phyloP scores from a whole-genome alignment of 1,140 invertebrate genomes.

The Brevipalpus yothersi region DNA sequence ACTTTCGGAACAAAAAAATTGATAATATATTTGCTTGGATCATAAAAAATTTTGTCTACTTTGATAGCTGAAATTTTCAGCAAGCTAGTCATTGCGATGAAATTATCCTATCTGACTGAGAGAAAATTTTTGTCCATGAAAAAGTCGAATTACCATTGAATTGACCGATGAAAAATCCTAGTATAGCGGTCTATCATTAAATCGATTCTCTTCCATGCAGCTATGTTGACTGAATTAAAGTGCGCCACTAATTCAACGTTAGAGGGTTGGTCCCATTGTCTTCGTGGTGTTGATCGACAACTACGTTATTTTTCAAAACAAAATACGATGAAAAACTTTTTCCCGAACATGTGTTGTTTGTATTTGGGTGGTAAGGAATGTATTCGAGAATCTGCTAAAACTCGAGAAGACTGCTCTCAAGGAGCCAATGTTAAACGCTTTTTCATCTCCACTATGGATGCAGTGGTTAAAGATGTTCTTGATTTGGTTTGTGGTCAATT shows the following conservation, averaged over 20 bases:
- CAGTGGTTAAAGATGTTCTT: not conserved
- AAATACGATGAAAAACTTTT: not conserved
- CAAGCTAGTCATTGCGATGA: too few species aligned
- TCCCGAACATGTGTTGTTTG: not conserved
- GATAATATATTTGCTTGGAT: too few species aligned
- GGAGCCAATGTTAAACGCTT: not conserved
- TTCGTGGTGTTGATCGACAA: not conserved
- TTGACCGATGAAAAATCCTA: too few species aligned
- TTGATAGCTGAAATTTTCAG: too few species aligned
- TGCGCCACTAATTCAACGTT: not conserved
- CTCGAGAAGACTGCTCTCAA: not conserved
- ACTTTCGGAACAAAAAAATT: too few species aligned
- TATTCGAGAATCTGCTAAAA: not conserved
- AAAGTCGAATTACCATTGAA: too few species aligned
- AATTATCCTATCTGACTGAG: too few species aligned
- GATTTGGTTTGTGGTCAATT: not conserved
- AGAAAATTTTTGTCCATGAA: too few species aligned
- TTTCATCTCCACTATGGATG: not conserved
- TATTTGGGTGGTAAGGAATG: not conserved
- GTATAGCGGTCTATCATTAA: too few species aligned
- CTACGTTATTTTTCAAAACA: not conserved
- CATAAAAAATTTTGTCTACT: too few species aligned
- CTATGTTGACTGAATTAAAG: not conserved
- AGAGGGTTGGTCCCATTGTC: not conserved
- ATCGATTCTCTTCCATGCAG: too few species aligned